Percentiles rank a stretch among this genome's conserved stretches.
These are phyloP conservation scores for Raja brachyura DNA, from an alignment of 2,113 vertebrate species.

Conservation along the genomic window DNA sequence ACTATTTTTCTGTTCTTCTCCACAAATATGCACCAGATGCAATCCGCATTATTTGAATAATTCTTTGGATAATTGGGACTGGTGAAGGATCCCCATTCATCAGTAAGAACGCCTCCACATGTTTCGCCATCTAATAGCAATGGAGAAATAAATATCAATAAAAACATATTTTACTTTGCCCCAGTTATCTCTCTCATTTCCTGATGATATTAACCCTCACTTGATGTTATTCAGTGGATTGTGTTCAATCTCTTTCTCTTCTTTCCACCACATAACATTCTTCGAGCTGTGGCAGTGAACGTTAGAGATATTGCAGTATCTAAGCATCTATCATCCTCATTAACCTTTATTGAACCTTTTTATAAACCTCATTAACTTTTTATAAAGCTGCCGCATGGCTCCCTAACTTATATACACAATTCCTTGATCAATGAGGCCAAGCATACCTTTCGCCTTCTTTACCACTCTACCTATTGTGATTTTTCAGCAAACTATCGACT, in stretches of 20 bases:
- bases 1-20: slow-evolving; percentile 58
- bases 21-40: slow-evolving; percentile 67
- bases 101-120: slow-evolving; percentile 62
- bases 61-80: slow-evolving; percentile 56
- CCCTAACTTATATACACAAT: too few species aligned
- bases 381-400: too few species aligned
- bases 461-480: too few species aligned
- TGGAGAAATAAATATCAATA: neutral
- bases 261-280: neutral
- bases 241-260: neutral
- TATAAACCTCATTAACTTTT: too few species aligned
- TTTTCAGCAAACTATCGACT: too few species aligned
- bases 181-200: neutral
- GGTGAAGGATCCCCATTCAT: slow-evolving; percentile 50
- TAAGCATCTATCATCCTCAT: too few species aligned
- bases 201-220: neutral
- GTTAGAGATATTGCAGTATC: too few species aligned
- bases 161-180: neutral
- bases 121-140: slow-evolving; percentile 42
- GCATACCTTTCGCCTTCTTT: too few species aligned
- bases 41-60: slow-evolving; percentile 61
- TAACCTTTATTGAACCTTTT: too few species aligned
- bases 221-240: neutral
- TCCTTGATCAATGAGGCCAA: too few species aligned
- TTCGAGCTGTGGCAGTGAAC: neutral